Evolutionary conservation across 2,888 invertebrate genomes (phyloP).

Genomic region (Noctua janthina): DNA sequence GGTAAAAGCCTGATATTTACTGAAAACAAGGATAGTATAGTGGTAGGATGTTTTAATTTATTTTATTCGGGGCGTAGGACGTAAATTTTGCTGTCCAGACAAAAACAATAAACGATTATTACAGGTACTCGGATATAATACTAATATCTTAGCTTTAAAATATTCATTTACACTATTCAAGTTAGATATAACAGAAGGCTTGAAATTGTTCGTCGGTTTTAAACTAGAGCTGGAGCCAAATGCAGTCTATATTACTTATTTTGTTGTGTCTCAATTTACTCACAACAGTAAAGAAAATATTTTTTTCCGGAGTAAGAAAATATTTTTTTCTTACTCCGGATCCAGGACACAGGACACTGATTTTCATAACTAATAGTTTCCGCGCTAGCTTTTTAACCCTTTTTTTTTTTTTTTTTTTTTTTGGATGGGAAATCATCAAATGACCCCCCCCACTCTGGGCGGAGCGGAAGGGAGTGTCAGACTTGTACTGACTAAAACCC

Average conservation of each 20-base stretch:
- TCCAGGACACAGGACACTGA: no score
- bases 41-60: constrained; percentile 5
- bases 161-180: constrained; percentile 4
- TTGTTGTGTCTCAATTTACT: no score
- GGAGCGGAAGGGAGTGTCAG: no score
- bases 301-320: no score
- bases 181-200: background rate
- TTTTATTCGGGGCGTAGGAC: constrained; percentile 14
- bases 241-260: background rate
- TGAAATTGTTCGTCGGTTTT: background rate
- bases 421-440: no score
- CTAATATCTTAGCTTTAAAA: constrained; percentile 12
- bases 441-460: no score
- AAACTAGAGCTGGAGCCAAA: constrained; percentile 10
- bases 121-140: constrained; percentile 11
- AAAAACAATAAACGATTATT: constrained; percentile 29
- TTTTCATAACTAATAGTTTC: background rate
- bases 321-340: no score
- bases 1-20: constrained; percentile 27
- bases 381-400: no score
- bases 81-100: constrained; percentile 11
- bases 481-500: no score
- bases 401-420: no score
- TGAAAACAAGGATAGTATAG: background rate
- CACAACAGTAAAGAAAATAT: no score